phyloP scores from a whole-genome alignment of 2,797 vertebrate species.

The Buphagus erythrorhynchus region DNA sequence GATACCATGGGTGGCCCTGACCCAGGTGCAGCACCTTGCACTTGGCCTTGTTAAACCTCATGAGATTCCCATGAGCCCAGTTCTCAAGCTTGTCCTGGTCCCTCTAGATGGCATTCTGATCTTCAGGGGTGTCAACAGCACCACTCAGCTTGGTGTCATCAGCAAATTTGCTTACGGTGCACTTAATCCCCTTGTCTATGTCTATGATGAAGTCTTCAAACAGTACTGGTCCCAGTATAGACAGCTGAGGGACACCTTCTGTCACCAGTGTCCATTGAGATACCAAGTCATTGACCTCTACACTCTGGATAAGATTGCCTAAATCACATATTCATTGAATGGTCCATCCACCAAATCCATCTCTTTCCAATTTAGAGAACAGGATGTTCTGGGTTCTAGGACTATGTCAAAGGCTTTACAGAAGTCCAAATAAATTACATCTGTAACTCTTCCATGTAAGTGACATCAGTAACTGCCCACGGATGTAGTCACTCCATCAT shows the following conservation, averaged over 20 bases:
- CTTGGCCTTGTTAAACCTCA: neutral
- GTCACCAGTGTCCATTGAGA: neutral
- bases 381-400: neutral
- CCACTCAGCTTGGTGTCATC: neutral
- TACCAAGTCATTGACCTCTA: no score
- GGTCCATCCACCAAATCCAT: neutral
- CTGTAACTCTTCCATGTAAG: neutral
- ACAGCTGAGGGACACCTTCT: neutral
- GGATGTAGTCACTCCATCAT: neutral
- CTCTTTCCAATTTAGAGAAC: neutral
- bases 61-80: no score
- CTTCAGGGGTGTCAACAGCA: neutral
- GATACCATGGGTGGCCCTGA: neutral
- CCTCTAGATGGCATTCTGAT: neutral
- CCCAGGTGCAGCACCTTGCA: neutral
- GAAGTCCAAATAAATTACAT: neutral
- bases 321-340: neutral
- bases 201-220: neutral
- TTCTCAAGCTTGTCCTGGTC: neutral
- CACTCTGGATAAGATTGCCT: neutral
- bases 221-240: neutral
- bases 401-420: neutral
- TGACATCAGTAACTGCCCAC: neutral
- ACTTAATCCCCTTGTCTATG: neutral
- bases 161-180: neutral